Evolutionary conservation across 2,113 vertebrate genomes (phyloP).

Genomic region (Nanorana parkeri): DNA sequence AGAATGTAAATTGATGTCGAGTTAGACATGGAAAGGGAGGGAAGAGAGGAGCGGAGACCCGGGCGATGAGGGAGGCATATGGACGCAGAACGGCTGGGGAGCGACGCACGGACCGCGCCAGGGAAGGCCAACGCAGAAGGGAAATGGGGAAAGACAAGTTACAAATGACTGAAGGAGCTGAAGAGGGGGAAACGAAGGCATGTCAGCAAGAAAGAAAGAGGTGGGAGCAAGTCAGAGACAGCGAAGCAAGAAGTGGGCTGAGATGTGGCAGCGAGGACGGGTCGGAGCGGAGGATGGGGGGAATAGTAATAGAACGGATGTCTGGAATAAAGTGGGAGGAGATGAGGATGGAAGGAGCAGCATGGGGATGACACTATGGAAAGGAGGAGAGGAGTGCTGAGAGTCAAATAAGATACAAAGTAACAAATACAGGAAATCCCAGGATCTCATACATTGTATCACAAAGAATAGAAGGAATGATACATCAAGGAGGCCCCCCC

Average conservation of each 20-base stretch:
- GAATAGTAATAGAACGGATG: not conserved
- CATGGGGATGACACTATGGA: too few relatives aligned
- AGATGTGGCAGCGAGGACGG: slow-evolving; percentile 5
- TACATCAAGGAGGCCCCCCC: too few relatives aligned
- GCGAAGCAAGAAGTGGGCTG: slow-evolving; percentile 8
- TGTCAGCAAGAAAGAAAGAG: not conserved
- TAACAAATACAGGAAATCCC: too few relatives aligned
- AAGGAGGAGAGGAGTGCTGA: not conserved
- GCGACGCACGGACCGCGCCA: not conserved
- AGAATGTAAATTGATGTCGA: slow-evolving; percentile 49
- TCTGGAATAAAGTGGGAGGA: slow-evolving; percentile 6
- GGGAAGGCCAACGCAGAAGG: not conserved
- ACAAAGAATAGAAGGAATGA: too few relatives aligned
- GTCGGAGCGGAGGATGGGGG: not conserved
- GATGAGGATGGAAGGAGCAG: not conserved
- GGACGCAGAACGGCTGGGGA: slow-evolving; percentile 34
- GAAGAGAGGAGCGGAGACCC: slow-evolving; percentile 6
- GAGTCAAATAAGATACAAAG: too few relatives aligned
- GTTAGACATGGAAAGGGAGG: slow-evolving; percentile 43
- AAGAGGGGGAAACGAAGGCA: not conserved
- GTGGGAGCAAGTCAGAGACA: slow-evolving; percentile 7
- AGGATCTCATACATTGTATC: too few relatives aligned
- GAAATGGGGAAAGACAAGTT: not conserved
- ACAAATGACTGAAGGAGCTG: not conserved
- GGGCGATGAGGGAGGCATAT: slow-evolving; percentile 58